These are phyloP conservation scores for Epinephelus moara DNA, from an alignment of 2,113 vertebrate species.

Conservation along the genomic window DNA sequence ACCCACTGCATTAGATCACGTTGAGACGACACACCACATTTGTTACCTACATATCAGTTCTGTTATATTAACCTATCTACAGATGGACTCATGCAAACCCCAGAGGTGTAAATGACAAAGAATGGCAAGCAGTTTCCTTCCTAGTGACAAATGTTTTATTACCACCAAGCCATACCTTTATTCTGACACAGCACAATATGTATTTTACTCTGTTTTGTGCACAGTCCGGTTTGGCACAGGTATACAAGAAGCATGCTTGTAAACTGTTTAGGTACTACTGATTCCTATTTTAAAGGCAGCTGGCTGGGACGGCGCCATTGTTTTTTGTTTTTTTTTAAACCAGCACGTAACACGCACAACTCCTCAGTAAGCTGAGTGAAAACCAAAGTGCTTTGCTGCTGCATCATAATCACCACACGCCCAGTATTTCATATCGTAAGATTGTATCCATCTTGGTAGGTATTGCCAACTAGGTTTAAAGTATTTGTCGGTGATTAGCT, in stretches of 20 bases:
- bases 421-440: background rate
- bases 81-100: background rate
- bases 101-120: conserved; percentile 14
- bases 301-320: conserved; percentile 60
- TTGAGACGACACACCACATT: background rate
- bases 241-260: conserved; percentile 35
- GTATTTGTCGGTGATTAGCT: background rate
- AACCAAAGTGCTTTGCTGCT: conserved; percentile 71
- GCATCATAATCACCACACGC: conserved; percentile 16
- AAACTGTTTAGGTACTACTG: conserved; percentile 19
- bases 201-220: conserved; percentile 43
- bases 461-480: background rate
- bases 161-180: conserved; percentile 48
- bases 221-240: conserved; percentile 41
- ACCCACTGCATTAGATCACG: background rate
- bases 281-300: conserved; percentile 49
- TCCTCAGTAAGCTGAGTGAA: conserved; percentile 53
- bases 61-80: background rate
- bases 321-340: background rate
- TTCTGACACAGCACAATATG: conserved; percentile 60
- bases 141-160: conserved; percentile 39
- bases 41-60: conserved; percentile 4
- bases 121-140: background rate
- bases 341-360: conserved; percentile 52
- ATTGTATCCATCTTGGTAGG: background rate